Evolutionary conservation across 2,113 vertebrate species (phyloP), one percentile per base, ranked within the genome.

Genomic region (Myotis davidii): DNA sequence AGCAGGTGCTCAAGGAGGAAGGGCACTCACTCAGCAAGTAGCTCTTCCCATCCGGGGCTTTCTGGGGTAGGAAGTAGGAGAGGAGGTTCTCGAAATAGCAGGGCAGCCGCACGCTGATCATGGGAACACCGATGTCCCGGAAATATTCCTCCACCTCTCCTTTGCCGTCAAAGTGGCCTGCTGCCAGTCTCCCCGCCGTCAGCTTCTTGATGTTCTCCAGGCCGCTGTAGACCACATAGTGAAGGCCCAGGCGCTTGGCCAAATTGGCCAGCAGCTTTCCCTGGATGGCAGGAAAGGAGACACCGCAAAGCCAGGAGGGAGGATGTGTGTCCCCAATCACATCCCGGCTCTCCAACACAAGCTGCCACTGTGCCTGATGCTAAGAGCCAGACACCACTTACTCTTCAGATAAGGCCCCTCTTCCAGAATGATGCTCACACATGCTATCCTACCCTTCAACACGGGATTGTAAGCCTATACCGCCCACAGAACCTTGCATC

Each of bases 41-140:
- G 74, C 84, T 14, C 6, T 97, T 95, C 78, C 98, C 95, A 65
- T 98, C 97, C 0, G 76, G 81, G 29, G 86, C 96, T 92, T 97
- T 98, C 94, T 95, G 91, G 0, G 91, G 98, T 81, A 97, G 95
- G 90, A 98, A 98, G 95, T 79, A 70, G 61, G 98, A 98, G 67
- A 98, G 97, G 74, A 99, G 96, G n/a, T 98, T 98, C 97, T 98
- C 98, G 0, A 97, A 98, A 96, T 98, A 98, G 95, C 86, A 97
- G 0, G 97, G 96, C 56, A 98, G 76, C 32, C 97, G 85, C 83
- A 99, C 13, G 3, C 91, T 92, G 11, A 95, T 98, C 95, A 96
- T 97, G 84, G 98, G 98, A 85, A 98, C 97, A 0, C 92, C 91
- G 0, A 37, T 16, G 1, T 97, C 39, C 81, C 96, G 73, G 94